Percentiles rank a stretch among this genome's conserved stretches.
These are phyloP conservation scores for Scaptomyza caliginosa DNA, from an alignment of 2,888 invertebrate genomes.

Conservation along the genomic window DNA sequence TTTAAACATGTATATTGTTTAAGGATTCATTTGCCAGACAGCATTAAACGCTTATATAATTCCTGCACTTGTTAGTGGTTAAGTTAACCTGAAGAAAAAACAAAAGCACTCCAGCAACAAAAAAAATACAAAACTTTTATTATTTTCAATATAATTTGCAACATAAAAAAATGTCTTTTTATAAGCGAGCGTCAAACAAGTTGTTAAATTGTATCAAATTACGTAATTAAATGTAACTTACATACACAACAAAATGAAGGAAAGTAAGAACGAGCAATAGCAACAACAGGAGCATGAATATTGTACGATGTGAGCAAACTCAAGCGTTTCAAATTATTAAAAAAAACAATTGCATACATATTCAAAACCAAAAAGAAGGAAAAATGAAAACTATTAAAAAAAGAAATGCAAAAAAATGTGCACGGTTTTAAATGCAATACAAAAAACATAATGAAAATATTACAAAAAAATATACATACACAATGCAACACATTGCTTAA, in stretches of 20 bases:
- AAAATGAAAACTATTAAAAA: conserved; percentile 38
- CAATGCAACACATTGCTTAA: conserved; percentile 28
- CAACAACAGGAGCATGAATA: conserved; percentile 26
- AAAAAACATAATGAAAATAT: conserved; percentile 53
- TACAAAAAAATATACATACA: conserved; percentile 67
- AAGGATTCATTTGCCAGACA: conserved; percentile 51
- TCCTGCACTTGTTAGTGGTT: conserved; percentile 70
- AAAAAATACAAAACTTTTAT: conserved; percentile 34
- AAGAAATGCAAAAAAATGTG: conserved; percentile 58
- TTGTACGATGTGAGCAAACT: conserved; percentile 75
- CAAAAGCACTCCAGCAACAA: conserved; percentile 26
- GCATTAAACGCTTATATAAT: conserved; percentile 77
- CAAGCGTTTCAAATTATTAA: conserved; percentile 73
- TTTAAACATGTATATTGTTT: conserved; percentile 35
- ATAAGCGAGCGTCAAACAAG: conserved; percentile 64
- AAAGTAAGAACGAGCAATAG: conserved; percentile 20
- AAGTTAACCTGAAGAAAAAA: conserved; percentile 54
- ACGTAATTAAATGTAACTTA: conserved; percentile 76
- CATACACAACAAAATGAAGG: conserved; percentile 49
- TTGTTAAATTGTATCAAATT: conserved; percentile 74
- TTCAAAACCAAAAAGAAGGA: conserved; percentile 24
- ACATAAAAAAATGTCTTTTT: conserved; percentile 54
- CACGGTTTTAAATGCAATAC: conserved; percentile 75
- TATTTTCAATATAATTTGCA: conserved; percentile 38
- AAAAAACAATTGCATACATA: conserved; percentile 61